Percentiles rank a stretch among this genome's conserved stretches.
Conservation (phyloP, 2,888 invertebrate species). For the Teinopalpus imperialis region DNA sequence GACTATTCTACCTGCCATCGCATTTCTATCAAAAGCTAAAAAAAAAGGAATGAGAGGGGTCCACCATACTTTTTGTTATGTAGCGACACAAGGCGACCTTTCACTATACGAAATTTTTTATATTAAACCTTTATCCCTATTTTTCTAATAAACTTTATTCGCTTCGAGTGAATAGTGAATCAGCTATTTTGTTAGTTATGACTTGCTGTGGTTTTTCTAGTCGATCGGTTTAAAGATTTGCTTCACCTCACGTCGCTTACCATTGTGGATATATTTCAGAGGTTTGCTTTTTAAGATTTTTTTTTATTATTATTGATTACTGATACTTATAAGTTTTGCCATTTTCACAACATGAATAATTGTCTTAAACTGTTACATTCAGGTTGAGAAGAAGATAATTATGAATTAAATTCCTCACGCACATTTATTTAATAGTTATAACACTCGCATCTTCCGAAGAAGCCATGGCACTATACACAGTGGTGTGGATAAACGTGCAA, state of each 20-base stretch:
- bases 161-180: constrained; percentile 46
- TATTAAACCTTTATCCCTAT: constrained; percentile 69
- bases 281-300: constrained; percentile 14
- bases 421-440: too few relatives aligned
- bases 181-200: constrained; percentile 34
- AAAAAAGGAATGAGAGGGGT: constrained; percentile 71
- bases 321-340: too few relatives aligned
- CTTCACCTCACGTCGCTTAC: constrained; percentile 4
- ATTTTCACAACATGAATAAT: too few relatives aligned
- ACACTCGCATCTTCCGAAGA: too few relatives aligned
- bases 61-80: constrained; percentile 67
- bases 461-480: too few relatives aligned
- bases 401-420: too few relatives aligned
- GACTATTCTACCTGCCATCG: constrained; percentile 67
- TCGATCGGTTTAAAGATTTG: constrained; percentile 16
- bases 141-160: constrained; percentile 79
- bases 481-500: too few relatives aligned
- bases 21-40: constrained; percentile 66
- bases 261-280: constrained; percentile 2
- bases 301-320: too few relatives aligned
- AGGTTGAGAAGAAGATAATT: too few relatives aligned
- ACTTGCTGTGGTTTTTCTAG: constrained; percentile 29
- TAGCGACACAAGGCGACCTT: constrained; percentile 73
- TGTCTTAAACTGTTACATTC: too few relatives aligned
- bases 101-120: constrained; percentile 68